Conservation (phyloP, 2,113 vertebrate genomes). For the Tenrec ecaudatus region DNA sequence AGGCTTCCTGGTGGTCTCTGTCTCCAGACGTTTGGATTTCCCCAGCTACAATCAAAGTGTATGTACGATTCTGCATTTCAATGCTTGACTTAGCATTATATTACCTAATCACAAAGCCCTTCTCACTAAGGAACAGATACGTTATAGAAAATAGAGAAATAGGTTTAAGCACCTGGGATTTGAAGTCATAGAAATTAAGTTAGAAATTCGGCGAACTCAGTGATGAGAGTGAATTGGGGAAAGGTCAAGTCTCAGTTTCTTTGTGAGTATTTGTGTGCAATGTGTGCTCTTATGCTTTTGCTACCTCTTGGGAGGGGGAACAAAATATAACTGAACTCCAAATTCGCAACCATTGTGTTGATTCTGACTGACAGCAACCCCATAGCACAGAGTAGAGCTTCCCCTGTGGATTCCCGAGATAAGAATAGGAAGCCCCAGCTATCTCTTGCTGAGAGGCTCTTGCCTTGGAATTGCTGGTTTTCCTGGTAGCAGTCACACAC, state of each 20-base stretch:
- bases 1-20: slow-evolving; percentile 25
- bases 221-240: background rate
- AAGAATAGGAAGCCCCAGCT: too few relatives aligned
- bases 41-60: slow-evolving; percentile 40
- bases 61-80: slow-evolving; percentile 44
- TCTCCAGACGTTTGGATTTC: slow-evolving; percentile 20
- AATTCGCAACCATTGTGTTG: too few relatives aligned
- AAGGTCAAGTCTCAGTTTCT: background rate
- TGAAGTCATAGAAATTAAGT: background rate
- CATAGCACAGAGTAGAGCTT: too few relatives aligned
- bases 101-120: slow-evolving; percentile 4
- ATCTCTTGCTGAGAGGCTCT: too few relatives aligned
- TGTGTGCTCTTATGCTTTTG: too few relatives aligned
- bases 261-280: background rate
- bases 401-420: too few relatives aligned
- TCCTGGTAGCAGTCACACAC: too few relatives aligned
- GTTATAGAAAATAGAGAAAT: slow-evolving; percentile 16
- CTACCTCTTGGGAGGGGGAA: too few relatives aligned
- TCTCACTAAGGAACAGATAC: background rate
- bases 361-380: too few relatives aligned
- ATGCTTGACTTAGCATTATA: slow-evolving; percentile 31
- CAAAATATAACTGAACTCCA: too few relatives aligned
- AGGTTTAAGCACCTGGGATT: background rate
- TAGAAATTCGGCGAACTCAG: slow-evolving; percentile 1
- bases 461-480: too few relatives aligned